Conservation (phyloP, 2,113 vertebrate species). For the Pongo pygmaeus region DNA sequence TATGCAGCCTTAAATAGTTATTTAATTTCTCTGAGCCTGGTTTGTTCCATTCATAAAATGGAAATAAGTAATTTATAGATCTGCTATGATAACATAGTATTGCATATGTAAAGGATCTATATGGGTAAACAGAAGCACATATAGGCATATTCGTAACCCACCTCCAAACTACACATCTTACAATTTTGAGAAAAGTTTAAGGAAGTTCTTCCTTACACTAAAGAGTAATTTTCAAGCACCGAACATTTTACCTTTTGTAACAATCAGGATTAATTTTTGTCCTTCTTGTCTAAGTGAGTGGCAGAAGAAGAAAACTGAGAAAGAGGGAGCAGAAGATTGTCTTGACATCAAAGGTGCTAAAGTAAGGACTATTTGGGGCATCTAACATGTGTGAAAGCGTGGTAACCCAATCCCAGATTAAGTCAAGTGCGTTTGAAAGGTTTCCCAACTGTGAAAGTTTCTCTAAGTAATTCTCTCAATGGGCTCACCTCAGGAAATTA, state of each 20-base stretch:
- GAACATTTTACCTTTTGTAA: background rate
- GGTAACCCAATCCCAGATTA: background rate
- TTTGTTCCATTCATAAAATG: background rate
- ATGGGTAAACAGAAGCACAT: background rate
- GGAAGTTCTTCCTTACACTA: background rate
- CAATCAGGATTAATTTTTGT: background rate
- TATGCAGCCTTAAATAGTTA: background rate
- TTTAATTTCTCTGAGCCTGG: background rate
- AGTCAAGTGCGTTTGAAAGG: slow-evolving; percentile 42
- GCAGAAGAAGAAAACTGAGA: background rate
- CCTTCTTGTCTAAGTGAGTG: background rate
- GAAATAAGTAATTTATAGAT: background rate
- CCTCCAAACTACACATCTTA: background rate
- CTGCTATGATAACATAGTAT: background rate
- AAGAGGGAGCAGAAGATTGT: background rate
- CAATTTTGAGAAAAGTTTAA: background rate
- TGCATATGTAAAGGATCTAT: background rate
- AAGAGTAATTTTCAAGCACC: background rate
- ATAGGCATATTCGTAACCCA: background rate
- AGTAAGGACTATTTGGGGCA: background rate
- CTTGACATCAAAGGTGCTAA: background rate
- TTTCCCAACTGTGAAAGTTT: slow-evolving; percentile 57
- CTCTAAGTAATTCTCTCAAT: slow-evolving; percentile 69
- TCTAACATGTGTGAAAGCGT: background rate
- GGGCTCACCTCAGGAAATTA: slow-evolving; percentile 74